Evolutionary conservation across 1,140 invertebrate species (phyloP).

Genomic region (Triops longicaudatus): DNA sequence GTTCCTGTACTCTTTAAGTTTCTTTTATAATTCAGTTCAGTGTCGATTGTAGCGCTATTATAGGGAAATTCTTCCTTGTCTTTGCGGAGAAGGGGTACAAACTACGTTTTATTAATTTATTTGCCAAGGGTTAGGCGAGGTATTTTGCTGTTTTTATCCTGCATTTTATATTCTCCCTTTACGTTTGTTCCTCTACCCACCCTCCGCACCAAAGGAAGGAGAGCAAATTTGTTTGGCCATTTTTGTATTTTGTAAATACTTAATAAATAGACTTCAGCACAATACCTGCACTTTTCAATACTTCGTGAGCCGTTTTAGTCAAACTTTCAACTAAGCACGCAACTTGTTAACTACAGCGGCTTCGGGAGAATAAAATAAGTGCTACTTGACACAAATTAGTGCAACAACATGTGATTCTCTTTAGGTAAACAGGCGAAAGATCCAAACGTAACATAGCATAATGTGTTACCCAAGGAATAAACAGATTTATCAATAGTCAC

Average conservation of each 20-base stretch:
- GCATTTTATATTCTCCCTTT: background rate
- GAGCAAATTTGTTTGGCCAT: background rate
- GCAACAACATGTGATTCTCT: no score
- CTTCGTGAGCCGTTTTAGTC: no score
- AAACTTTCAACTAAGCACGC: no score
- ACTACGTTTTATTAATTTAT: background rate
- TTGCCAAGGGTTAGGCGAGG: background rate
- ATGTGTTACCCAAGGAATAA: no score
- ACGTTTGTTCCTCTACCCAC: background rate
- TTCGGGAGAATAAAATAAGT: no score
- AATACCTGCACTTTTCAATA: background rate
- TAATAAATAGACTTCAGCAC: conserved; percentile 4
- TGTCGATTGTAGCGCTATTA: background rate
- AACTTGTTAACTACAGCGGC: no score
- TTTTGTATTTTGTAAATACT: conserved; percentile 9
- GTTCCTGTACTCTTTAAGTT: background rate
- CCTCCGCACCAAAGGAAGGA: background rate
- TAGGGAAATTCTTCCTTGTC: background rate
- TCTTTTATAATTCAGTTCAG: background rate
- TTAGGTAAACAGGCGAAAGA: no score
- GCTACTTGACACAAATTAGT: no score
- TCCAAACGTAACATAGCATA: no score
- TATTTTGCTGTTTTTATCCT: background rate
- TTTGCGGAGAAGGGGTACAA: background rate
- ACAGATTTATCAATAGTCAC: no score